Conservation (phyloP, 2,113 vertebrate species). For the Xiphophorus hellerii region DNA sequence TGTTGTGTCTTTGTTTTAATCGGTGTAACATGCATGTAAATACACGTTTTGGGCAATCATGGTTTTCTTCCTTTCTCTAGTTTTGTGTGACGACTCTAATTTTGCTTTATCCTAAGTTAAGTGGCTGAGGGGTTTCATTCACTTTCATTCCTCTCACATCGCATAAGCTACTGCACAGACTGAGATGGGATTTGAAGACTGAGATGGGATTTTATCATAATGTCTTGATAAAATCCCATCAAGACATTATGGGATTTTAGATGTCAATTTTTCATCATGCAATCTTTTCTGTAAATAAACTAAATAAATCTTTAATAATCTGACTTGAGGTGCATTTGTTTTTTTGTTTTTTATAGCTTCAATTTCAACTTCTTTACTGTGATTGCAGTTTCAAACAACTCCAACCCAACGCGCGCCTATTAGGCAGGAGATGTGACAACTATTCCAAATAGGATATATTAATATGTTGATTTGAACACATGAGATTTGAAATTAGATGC, state of each 20-base stretch:
- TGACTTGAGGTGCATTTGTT: background rate
- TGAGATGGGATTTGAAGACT: background rate
- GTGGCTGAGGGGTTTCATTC: background rate
- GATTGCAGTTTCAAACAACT: too few species aligned
- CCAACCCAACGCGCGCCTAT: too few species aligned
- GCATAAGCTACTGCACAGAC: background rate
- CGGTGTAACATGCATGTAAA: conserved; percentile 1
- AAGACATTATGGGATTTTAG: too few species aligned
- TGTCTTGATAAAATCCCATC: too few species aligned
- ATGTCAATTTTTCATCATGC: background rate
- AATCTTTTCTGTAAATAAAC: background rate
- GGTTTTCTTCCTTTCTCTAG: conserved; percentile 36
- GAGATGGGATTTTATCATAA: background rate
- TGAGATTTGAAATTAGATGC: background rate
- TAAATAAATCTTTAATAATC: background rate
- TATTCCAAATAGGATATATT: background rate
- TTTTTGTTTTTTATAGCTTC: background rate
- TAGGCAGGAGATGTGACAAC: too few species aligned
- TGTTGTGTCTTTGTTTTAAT: background rate
- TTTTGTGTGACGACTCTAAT: background rate
- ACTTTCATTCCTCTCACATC: background rate
- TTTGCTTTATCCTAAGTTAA: background rate
- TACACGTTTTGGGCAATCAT: conserved; percentile 5
- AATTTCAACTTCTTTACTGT: background rate
- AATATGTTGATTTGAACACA: background rate